Evolutionary conservation across 1,140 invertebrate genomes (phyloP).

Genomic region (Brachionus paranguensis): DNA sequence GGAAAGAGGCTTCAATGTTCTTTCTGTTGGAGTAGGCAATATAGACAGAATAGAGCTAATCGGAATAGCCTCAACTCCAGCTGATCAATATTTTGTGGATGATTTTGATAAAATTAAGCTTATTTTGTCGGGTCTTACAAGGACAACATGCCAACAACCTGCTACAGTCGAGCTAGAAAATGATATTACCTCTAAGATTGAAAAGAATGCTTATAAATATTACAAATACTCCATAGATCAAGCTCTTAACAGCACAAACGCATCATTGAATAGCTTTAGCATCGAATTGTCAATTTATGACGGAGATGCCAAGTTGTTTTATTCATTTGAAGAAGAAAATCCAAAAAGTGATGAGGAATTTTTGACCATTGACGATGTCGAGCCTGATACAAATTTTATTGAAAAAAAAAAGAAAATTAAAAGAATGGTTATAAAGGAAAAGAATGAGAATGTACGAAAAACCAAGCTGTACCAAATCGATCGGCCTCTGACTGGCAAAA

Average conservation of each 20-base stretch:
- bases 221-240: not conserved
- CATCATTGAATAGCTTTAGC: not conserved
- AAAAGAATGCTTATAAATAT: not conserved
- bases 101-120: constrained; percentile 8
- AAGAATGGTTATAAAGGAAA: not conserved
- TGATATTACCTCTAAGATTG: not conserved
- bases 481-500: not conserved
- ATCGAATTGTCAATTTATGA: not conserved
- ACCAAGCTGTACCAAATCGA: not conserved
- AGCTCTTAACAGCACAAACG: not conserved
- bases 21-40: not conserved
- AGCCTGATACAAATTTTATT: constrained; percentile 7
- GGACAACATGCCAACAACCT: constrained; percentile 19
- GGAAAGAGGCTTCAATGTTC: not conserved
- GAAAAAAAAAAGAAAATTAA: not conserved
- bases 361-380: not conserved
- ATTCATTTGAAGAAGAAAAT: constrained; percentile 8
- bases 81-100: constrained; percentile 9
- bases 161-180: not conserved
- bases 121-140: not conserved
- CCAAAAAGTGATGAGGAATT: constrained; percentile 6
- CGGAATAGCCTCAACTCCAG: constrained; percentile 7
- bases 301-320: not conserved
- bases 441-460: not conserved
- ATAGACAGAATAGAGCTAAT: not conserved